Conservation (phyloP, 2,888 invertebrate species). For the Thumatha senex region DNA sequence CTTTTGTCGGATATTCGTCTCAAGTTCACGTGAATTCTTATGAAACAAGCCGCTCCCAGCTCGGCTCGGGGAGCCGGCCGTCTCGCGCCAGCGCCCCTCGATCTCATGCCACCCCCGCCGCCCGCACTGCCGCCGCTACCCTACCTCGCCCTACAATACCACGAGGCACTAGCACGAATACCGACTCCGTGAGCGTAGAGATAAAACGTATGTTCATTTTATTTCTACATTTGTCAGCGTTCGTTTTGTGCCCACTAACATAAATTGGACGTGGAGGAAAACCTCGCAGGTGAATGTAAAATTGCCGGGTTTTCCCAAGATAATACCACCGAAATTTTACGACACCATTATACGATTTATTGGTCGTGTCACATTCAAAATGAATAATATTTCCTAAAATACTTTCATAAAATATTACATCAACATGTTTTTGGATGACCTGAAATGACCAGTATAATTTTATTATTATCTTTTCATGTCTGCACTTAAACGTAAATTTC, state of each 20-base stretch:
- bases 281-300: slow-evolving; percentile 83
- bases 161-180: slow-evolving; percentile 54
- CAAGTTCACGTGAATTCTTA: slow-evolving; percentile 53
- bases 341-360: slow-evolving; percentile 82
- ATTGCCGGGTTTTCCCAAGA: slow-evolving; percentile 81
- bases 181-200: slow-evolving; percentile 73
- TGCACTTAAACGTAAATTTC: not conserved
- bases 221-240: slow-evolving; percentile 83
- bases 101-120: slow-evolving; percentile 15
- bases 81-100: slow-evolving; percentile 28
- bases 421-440: slow-evolving; percentile 19
- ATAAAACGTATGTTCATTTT: slow-evolving; percentile 83
- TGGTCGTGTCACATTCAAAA: slow-evolving; percentile 76
- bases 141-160: slow-evolving; percentile 15
- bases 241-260: slow-evolving; percentile 83
- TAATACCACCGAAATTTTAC: slow-evolving; percentile 81
- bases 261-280: slow-evolving; percentile 82
- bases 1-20: slow-evolving; percentile 52
- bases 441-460: slow-evolving; percentile 4
- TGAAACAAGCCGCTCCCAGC: slow-evolving; percentile 45
- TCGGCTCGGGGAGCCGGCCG: slow-evolving; percentile 43
- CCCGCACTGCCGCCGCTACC: slow-evolving; percentile 24
- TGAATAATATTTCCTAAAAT: slow-evolving; percentile 67
- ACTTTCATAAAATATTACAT: slow-evolving; percentile 51
- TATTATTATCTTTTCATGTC: slow-evolving; percentile 1